Evolutionary conservation across 2,888 invertebrate species (phyloP).

Genomic region (Hesperia comma): DNA sequence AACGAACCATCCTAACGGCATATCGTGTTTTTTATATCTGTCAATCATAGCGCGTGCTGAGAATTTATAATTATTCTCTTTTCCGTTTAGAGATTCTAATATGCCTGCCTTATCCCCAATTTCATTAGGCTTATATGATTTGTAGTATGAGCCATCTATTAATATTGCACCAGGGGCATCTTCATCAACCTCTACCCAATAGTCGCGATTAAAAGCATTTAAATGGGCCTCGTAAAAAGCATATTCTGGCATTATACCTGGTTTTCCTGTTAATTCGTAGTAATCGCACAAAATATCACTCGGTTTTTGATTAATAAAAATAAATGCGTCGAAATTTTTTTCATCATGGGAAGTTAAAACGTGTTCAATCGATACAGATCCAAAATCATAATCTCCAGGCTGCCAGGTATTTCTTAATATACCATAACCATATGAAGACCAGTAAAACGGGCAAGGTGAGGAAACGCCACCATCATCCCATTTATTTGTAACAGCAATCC

Average conservation of each 20-base stretch:
- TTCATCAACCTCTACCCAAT: conserved; percentile 68
- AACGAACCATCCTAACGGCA: conserved; percentile 76
- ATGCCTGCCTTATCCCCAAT: conserved; percentile 64
- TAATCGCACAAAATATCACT: conserved; percentile 69
- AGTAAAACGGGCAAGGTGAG: conserved; percentile 75
- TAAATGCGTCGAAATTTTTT: conserved; percentile 69
- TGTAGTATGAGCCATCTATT: conserved; percentile 74
- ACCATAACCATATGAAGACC: conserved; percentile 74
- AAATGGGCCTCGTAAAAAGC: conserved; percentile 76
- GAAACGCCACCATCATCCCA: conserved; percentile 73
- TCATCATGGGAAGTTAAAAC: conserved; percentile 59
- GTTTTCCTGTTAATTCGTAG: conserved; percentile 71
- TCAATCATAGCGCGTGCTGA: conserved; percentile 78
- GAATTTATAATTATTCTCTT: conserved; percentile 75
- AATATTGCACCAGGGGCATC: conserved; percentile 59
- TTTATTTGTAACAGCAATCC: conserved; percentile 67
- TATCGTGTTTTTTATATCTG: conserved; percentile 67
- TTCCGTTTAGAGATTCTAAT: conserved; percentile 75
- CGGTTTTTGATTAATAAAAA: conserved; percentile 63
- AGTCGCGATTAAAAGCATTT: conserved; percentile 76
- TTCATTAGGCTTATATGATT: conserved; percentile 65
- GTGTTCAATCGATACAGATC: conserved; percentile 47
- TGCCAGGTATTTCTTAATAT: conserved; percentile 75
- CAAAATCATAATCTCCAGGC: conserved; percentile 70
- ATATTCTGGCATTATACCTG: conserved; percentile 72